These are phyloP conservation scores for Asarcornis scutulata DNA, from an alignment of 2,113 vertebrate species.

Conservation along the genomic window DNA sequence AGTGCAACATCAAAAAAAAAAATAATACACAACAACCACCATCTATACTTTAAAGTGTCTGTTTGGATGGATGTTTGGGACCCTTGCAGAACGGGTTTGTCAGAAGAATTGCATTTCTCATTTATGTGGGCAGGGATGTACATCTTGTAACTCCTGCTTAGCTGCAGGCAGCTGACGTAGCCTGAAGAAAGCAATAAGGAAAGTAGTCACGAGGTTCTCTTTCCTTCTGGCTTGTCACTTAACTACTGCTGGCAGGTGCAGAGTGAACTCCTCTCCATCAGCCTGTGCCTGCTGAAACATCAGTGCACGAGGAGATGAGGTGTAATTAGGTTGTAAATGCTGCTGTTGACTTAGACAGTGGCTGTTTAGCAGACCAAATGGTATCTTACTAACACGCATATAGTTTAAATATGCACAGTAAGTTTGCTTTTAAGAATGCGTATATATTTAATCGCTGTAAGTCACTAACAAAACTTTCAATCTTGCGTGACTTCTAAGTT, in stretches of 20 bases:
- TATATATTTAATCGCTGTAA: neutral
- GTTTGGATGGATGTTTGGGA: neutral
- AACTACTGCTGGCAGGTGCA: neutral
- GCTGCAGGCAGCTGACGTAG: slow-evolving; percentile 21
- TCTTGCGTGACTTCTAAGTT: neutral
- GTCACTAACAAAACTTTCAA: neutral
- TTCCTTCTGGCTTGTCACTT: neutral
- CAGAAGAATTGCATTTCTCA: rapidly evolving
- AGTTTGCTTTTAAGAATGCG: neutral
- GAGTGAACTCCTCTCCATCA: rapidly evolving
- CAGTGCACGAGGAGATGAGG: neutral
- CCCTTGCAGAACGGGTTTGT: neutral
- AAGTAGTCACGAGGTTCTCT: neutral
- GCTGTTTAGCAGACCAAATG: neutral
- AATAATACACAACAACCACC: neutral
- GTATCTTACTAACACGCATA: neutral
- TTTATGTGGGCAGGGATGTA: neutral
- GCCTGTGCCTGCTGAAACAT: rapidly evolving
- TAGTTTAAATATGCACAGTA: neutral
- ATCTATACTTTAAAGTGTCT: neutral
- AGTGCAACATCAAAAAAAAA: neutral
- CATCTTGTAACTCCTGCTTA: neutral
- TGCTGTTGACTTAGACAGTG: neutral
- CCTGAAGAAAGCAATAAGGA: neutral
- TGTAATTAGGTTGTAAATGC: neutral